Percentiles rank a stretch among this genome's conserved stretches.
These are phyloP conservation scores for Poecilia velifera DNA, from an alignment of 2,797 vertebrate genomes.

Conservation along the genomic window DNA sequence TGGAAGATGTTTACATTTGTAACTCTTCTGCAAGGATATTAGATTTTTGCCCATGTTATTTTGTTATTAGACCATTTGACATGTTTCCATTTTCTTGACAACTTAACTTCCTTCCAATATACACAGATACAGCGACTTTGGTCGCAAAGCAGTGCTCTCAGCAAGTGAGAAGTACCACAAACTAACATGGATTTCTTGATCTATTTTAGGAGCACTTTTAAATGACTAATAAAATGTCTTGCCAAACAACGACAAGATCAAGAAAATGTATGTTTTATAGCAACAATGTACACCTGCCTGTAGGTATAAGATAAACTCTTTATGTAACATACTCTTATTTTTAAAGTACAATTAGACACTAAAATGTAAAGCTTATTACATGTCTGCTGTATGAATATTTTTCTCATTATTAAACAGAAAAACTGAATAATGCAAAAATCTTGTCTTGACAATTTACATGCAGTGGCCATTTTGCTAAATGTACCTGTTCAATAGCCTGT, in stretches of 20 bases:
- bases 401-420: too few relatives aligned
- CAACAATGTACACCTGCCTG: background rate
- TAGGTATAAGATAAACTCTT: background rate
- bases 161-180: background rate
- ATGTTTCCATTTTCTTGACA: background rate
- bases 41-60: conserved; percentile 37
- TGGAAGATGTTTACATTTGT: conserved; percentile 47
- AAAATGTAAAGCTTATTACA: background rate
- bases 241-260: background rate
- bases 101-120: background rate
- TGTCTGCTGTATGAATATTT: background rate
- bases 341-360: background rate
- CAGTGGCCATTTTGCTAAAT: background rate
- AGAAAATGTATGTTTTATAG: background rate
- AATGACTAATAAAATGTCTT: background rate
- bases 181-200: background rate
- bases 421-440: background rate
- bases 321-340: background rate
- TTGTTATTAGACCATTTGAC: conserved; percentile 22
- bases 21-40: conserved; percentile 49
- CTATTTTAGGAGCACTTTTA: background rate
- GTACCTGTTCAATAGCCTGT: background rate
- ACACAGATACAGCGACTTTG: background rate
- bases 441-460: background rate
- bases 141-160: too few relatives aligned